These are phyloP conservation scores for Pollenia angustigena DNA, from an alignment of 2,888 invertebrate species.

Conservation along the genomic window DNA sequence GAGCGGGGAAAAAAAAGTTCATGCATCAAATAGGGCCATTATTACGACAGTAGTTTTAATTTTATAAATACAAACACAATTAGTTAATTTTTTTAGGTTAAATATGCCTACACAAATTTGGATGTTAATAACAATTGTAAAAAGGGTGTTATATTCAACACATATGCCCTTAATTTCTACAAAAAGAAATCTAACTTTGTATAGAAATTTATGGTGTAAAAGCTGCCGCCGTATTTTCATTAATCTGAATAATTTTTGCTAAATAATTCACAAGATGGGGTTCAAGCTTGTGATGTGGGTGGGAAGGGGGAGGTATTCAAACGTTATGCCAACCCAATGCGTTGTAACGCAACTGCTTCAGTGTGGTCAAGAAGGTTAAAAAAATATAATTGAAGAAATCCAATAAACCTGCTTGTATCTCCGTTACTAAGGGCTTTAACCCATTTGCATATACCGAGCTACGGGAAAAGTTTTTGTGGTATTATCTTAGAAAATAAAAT, in stretches of 20 bases:
- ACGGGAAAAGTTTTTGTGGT: constrained; percentile 96
- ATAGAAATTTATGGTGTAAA: too few relatives aligned
- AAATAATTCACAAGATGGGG: constrained; percentile 82
- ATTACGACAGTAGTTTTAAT: too few relatives aligned
- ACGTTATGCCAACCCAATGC: constrained; percentile 81
- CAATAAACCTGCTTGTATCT: constrained; percentile 97
- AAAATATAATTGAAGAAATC: constrained; percentile 91
- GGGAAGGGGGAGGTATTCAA: constrained; percentile 86
- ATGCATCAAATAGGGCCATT: too few relatives aligned
- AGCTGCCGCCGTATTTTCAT: too few relatives aligned
- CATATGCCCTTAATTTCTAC: too few relatives aligned
- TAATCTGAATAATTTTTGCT: constrained; percentile 85
- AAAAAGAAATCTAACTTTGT: too few relatives aligned
- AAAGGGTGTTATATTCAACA: too few relatives aligned
- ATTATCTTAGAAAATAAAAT: constrained; percentile 85
- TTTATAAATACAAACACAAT: too few relatives aligned
- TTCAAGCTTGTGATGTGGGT: constrained; percentile 87
- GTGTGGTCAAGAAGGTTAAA: constrained; percentile 85
- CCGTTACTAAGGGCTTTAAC: constrained; percentile 93
- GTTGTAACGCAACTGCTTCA: constrained; percentile 76
- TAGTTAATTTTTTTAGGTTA: too few relatives aligned
- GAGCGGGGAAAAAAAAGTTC: too few relatives aligned
- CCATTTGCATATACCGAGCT: constrained; percentile 99
- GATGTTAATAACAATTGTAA: too few relatives aligned
- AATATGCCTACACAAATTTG: too few relatives aligned